Evolutionary conservation across 2,797 vertebrate genomes (phyloP), one percentile per base, ranked within the genome.

Genomic region (Argentina silus): DNA sequence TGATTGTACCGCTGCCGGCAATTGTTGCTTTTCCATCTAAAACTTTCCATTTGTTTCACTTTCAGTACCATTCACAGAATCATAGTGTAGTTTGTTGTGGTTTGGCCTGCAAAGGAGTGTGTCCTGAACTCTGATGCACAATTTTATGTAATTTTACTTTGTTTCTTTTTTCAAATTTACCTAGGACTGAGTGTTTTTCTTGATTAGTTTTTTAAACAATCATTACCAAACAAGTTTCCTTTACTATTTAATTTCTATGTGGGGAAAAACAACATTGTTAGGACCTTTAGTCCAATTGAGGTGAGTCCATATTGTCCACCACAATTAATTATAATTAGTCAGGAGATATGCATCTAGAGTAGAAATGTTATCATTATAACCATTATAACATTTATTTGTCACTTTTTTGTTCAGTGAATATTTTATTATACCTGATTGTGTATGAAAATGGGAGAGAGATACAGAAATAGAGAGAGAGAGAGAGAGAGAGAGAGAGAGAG

Each of bases 401-500:
- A 19, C 56, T 23, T 3, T 53, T 9, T 53, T 9, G 6, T 59
- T 59, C 56, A 21, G 9, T 4, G 21, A 21, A 1, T 10, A 59
- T 59, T 3, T 3, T 21, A 3, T 45, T n/a, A 65, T 44, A 47
- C 42, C 7, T 23, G 44, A 65, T 17, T 53, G 48, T 53, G 19
- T 27, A 19, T 15, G 48, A 12, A 6, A 53, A 36, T n/a, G 17
- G 19, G 64, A 48, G 65, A 48, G 65, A 15, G 61, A 43, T 23
- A 43, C 3, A 43, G 61, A 43, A 27, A 43, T 27, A 43, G 27
- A 69, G 23, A 66, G 73, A 44, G 70, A 78, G 67, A 72, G 51
- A 60, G 69, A 66, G 81, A 75, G 67, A 81, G 14, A 80, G 76
- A 62, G 87, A 88, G 81, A 81, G 60, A 77, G 83, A 84, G 81